Evolutionary conservation across 23 tunicate genomes (phyloP).

Genomic region (Diplosoma virens): DNA sequence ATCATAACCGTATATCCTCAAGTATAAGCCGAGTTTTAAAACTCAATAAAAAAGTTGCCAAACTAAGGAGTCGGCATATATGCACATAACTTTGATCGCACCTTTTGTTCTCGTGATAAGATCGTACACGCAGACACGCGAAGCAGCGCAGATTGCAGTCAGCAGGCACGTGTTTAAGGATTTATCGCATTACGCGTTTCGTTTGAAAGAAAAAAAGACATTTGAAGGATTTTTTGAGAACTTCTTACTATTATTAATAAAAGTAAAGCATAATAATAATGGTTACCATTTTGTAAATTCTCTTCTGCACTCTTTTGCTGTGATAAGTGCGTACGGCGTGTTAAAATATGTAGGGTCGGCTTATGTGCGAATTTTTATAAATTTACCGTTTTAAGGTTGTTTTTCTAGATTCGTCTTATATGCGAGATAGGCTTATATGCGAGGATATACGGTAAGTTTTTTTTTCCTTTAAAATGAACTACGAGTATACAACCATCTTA

Average conservation of each 20-base stretch:
- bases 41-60: not conserved
- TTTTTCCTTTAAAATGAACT: too few relatives aligned
- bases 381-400: slow-evolving; percentile 1
- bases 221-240: too few relatives aligned
- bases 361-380: not conserved
- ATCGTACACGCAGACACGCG: not conserved
- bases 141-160: too few relatives aligned
- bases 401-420: slow-evolving; percentile 2
- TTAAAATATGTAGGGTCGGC: slow-evolving; percentile 7
- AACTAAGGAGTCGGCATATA: not conserved
- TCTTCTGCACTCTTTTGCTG: not conserved
- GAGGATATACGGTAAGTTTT: slow-evolving; percentile 9
- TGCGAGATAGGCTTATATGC: slow-evolving; percentile 22
- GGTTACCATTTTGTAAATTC: not conserved
- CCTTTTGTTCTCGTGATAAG: not conserved
- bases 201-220: too few relatives aligned
- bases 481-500: too few relatives aligned
- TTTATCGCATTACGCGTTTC: too few relatives aligned
- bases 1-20: not conserved
- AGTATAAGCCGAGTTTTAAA: not conserved
- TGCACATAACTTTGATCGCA: not conserved
- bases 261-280: not conserved
- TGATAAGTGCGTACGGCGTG: not conserved
- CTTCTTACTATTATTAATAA: too few relatives aligned
- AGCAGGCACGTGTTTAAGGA: too few relatives aligned